These are phyloP conservation scores for Trogon surrucura DNA, from an alignment of 2,113 vertebrate species.

Conservation along the genomic window DNA sequence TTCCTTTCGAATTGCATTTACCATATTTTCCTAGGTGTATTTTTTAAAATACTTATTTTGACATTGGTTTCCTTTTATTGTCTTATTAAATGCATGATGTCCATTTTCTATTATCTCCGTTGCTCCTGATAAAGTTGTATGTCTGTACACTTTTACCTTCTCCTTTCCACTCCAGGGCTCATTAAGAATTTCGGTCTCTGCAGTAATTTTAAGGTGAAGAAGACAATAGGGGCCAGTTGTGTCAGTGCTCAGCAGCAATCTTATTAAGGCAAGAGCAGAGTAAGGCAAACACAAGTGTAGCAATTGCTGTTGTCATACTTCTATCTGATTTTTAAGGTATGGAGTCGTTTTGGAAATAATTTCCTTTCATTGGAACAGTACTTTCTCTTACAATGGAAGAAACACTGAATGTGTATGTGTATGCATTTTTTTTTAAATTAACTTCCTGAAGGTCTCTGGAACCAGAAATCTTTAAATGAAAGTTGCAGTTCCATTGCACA, in stretches of 20 bases:
- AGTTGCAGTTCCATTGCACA: neutral
- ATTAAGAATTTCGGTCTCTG: neutral
- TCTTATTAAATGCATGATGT: neutral
- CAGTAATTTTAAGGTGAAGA: neutral
- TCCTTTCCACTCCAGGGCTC: neutral
- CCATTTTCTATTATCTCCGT: neutral
- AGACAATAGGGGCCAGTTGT: neutral
- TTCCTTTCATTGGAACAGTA: neutral
- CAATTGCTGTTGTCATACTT: neutral
- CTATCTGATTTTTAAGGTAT: neutral
- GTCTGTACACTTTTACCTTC: neutral
- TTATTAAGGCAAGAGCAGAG: neutral
- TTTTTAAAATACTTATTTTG: neutral
- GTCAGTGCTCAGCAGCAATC: neutral
- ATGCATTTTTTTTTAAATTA: neutral
- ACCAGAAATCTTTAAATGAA: neutral
- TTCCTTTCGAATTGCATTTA: neutral
- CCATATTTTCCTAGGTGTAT: neutral
- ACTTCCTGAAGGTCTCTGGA: neutral
- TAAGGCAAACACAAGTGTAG: neutral
- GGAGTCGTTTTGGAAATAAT: neutral
- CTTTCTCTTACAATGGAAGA: neutral
- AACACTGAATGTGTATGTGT: neutral
- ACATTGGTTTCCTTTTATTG: neutral
- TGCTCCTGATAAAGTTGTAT: neutral